Base-by-base conservation (phyloP, 2,113 vertebrate genomes). In the Cyprinodon variegatus region DNA sequence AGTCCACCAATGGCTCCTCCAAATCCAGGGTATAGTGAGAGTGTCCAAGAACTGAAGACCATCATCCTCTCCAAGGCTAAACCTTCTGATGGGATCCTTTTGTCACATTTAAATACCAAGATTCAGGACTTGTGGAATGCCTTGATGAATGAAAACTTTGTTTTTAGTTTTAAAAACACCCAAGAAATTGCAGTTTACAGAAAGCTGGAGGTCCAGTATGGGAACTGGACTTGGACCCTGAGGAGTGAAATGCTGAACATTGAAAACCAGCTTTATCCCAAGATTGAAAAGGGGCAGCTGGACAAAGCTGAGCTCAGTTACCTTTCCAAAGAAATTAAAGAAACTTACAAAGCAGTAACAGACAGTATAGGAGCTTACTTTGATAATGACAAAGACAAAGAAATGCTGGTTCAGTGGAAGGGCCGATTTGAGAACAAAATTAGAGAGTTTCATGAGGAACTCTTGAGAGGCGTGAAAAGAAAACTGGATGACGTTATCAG, bases 1-100 rank as follows among this genome's bases (percentile, higher is more conserved):
- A 86, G 80, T 81, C 87, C 87, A 67, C 84, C 84, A 2, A 89
- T 89, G 87, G 87, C 84, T 78, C 82, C 87, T 79, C 82, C 84
- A 73, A 89, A 89, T 81, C 87, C 84, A 77, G 82, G 72, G 3
- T 85, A 86, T 14, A 89, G 79, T 2, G 77, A 86, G 20, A 85
- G 77, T 1, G 0, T 86, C 41, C 87, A 86, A 74, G 80, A 86
- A 17, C 80, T 89, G 75, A 86, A 84, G 57, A 74, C 36, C 37
- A 4, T 76, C 64, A 83, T 89, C 41, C 37, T 86, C 45, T 85
- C 77, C 9, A 89, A 83, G 68, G 87, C 82, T 1, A 65, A 61
- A 61, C 1, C 64, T 45, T 86, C 79, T 15, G 0, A 0, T 4
- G 84, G 72, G 36, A 78, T 43, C 0, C 53, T 13, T 64, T 11